phyloP scores from a whole-genome alignment of 2,113 vertebrate species.

The Hippocampus comes region DNA sequence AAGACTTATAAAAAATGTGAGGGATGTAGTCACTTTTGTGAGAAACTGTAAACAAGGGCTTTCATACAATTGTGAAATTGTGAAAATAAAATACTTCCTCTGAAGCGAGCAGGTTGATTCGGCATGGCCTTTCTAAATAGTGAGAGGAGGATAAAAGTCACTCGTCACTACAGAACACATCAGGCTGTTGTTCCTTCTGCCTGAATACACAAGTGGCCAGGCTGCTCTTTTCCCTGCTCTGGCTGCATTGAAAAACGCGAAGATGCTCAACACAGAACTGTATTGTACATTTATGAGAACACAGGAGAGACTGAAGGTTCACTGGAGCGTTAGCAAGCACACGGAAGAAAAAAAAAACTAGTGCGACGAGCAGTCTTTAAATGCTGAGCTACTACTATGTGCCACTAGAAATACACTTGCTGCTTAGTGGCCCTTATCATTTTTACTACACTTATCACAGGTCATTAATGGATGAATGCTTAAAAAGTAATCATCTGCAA shows the following conservation, averaged over 20 bases:
- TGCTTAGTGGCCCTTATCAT: constrained; percentile 3
- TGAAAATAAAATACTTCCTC: constrained; percentile 25
- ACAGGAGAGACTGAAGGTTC: constrained; percentile 44
- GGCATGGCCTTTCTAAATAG: constrained; percentile 45
- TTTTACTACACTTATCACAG: constrained; percentile 10
- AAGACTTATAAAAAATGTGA: constrained; percentile 2
- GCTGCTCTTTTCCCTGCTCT: constrained; percentile 56
- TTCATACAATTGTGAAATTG: constrained; percentile 8
- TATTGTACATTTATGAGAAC: constrained; percentile 60
- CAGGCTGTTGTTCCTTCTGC: constrained; percentile 60
- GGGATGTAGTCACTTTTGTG: neutral
- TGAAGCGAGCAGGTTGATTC: constrained; percentile 42
- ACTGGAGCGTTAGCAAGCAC: constrained; percentile 35
- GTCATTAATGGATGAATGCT: neutral
- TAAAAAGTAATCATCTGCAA: constrained; percentile 18
- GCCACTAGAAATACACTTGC: constrained; percentile 6
- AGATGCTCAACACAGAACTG: constrained; percentile 47
- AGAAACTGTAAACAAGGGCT: neutral
- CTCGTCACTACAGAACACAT: constrained; percentile 42
- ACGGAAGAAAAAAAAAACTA: constrained; percentile 15
- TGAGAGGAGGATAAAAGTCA: constrained; percentile 35
- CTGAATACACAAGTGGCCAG: constrained; percentile 60
- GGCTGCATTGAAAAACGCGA: constrained; percentile 38
- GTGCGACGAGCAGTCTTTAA: constrained; percentile 20
- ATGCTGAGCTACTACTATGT: constrained; percentile 15